Base-by-base conservation (phyloP, 1,140 invertebrate species). In the Ceratina japonica region DNA sequence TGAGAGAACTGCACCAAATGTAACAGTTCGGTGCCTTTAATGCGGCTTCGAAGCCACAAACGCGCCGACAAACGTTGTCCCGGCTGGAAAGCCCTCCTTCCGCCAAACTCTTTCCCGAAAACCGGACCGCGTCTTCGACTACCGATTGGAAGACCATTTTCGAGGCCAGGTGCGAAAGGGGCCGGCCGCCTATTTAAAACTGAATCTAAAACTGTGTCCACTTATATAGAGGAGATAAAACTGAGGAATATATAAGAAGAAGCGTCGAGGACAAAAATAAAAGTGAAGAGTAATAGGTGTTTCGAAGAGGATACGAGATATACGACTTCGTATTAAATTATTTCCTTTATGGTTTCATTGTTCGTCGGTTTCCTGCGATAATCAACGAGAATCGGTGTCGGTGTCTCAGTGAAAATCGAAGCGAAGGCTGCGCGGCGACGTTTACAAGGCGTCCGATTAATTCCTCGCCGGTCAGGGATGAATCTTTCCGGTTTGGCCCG, bases 11-110 rank as follows among this genome's bases (percentile, higher is more conserved):
- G 72, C 64, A 64, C 59, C 72, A 74, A 44, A 64, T 76, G 80
- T 71, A 74, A 71, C 66, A 51, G 75, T 37, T 80, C 64, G 61
- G 68, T 24, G 64, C 80, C 61, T 74, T 81, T 78, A 85, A 79
- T 56, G 79, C 87, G 81, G 85, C 82, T 87, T 85, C 86, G 88
- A 54, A 84, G 86, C 89, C 85, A 89, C 90, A 91, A 90, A 91
- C 89, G 90, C 65, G 90, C 90, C 90, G 90, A 91, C 90, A 91
- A 91, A 90, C 91, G 89, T 78, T 91, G 91, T 91, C 90, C 89
- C 87, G 20, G 84, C 87, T 87, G 86, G 81, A 79, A 87, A 84
- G 74, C 75, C 79, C 79, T 65, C 79, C 52, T 68, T 31, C 77
- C 70, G 52, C 63, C 63, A 52, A 44, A 49, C 70, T 27, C 61